Conservation (phyloP, 2,888 invertebrate genomes). For the Lithophane leautieri region DNA sequence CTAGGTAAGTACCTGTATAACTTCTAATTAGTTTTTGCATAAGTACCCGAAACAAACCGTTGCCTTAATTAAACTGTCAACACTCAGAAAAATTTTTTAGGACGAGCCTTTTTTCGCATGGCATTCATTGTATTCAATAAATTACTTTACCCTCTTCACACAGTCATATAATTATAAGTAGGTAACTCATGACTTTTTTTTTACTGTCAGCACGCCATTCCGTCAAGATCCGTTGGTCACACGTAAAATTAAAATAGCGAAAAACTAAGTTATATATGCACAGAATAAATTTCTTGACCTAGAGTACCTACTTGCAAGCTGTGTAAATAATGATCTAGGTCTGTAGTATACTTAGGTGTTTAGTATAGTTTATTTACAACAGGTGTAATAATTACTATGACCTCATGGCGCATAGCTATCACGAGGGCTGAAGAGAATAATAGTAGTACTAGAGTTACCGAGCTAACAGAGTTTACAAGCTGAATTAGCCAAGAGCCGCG, state of each 20-base stretch:
- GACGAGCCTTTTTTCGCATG: neutral
- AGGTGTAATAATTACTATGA: slow-evolving; percentile 13
- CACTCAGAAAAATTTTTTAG: neutral
- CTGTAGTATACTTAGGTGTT: neutral
- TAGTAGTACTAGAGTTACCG: neutral
- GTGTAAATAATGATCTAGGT: slow-evolving; percentile 23
- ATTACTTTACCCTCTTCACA: neutral
- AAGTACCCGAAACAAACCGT: neutral
- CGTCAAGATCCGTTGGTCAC: neutral
- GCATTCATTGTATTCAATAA: neutral
- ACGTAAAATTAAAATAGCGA: neutral
- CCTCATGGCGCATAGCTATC: neutral
- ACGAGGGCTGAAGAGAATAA: neutral
- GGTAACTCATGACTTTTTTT: neutral
- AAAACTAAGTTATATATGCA: slow-evolving; percentile 3
- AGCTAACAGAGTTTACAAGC: neutral
- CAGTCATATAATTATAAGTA: neutral
- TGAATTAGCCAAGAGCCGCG: neutral
- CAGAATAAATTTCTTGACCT: neutral
- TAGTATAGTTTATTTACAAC: slow-evolving; percentile 3
- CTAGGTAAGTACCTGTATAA: neutral
- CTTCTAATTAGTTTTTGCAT: neutral
- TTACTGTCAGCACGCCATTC: neutral
- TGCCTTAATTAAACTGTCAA: slow-evolving; percentile 1
- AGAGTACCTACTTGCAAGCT: slow-evolving; percentile 17